Evolutionary conservation across 2,888 invertebrate species (phyloP).

Genomic region (Sympetrum striolatum): DNA sequence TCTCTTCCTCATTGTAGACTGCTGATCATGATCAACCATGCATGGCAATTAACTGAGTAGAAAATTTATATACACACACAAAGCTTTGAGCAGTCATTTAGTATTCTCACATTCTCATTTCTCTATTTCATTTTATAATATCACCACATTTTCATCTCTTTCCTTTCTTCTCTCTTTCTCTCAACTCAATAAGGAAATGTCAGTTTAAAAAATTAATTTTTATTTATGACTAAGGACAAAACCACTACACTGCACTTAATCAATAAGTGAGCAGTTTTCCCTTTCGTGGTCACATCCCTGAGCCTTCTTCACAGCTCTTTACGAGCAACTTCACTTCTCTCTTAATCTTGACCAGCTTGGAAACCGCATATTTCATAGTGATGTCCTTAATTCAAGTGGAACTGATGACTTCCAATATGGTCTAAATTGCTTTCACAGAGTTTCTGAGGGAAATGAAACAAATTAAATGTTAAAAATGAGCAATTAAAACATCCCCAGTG

Average conservation of each 20-base stretch:
- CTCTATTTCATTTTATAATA: conserved; percentile 28
- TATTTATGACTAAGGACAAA: conserved; percentile 33
- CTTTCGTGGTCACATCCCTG: conserved; percentile 34
- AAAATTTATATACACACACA: conserved; percentile 37
- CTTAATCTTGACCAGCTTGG: conserved; percentile 28
- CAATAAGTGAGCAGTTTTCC: conserved; percentile 28
- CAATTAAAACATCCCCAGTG: too few species aligned
- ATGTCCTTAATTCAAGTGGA: background rate
- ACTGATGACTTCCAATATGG: background rate
- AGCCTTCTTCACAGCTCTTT: conserved; percentile 25
- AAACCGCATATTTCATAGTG: background rate
- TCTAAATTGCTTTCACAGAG: conserved; percentile 11
- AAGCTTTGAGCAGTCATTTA: conserved; percentile 41
- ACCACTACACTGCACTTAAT: conserved; percentile 38
- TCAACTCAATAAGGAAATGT: conserved; percentile 23
- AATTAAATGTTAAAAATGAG: background rate
- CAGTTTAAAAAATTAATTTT: conserved; percentile 38
- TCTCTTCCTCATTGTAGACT: conserved; percentile 23
- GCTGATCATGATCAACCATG: conserved; percentile 33
- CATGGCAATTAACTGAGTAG: conserved; percentile 32
- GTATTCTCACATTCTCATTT: conserved; percentile 16
- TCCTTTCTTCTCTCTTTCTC: conserved; percentile 1
- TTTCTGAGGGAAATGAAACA: background rate
- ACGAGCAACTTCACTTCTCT: conserved; percentile 34
- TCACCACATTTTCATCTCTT: conserved; percentile 29